Conservation (phyloP, 2,888 invertebrate genomes). For the Chrysina gloriosa region DNA sequence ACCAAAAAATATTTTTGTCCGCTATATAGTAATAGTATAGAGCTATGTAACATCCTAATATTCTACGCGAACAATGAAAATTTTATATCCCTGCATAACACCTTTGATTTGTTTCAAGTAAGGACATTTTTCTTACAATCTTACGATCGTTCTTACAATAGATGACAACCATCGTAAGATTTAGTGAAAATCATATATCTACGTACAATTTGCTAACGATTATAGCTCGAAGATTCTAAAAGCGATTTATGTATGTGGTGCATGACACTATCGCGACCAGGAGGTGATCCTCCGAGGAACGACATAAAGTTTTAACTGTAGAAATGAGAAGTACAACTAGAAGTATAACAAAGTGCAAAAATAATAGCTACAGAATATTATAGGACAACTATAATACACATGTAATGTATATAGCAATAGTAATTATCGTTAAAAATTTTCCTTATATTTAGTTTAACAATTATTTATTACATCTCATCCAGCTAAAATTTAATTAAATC, state of each 20-base stretch:
- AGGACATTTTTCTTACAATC: not conserved
- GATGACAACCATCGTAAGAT: no score
- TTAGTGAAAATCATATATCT: no score
- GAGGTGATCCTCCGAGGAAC: not conserved
- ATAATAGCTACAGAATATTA: conserved; percentile 21
- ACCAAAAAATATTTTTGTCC: no score
- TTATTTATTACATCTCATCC: conserved; percentile 46
- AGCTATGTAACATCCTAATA: not conserved
- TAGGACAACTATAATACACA: conserved; percentile 30
- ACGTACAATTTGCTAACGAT: no score
- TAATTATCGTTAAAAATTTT: conserved; percentile 41
- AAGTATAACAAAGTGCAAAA: conserved; percentile 29
- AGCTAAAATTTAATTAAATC: conserved; percentile 62
- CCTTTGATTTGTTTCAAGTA: not conserved
- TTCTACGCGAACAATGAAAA: not conserved
- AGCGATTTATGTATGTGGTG: not conserved
- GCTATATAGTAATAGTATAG: not conserved
- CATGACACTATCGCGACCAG: not conserved
- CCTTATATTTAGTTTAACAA: conserved; percentile 38
- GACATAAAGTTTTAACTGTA: conserved; percentile 8
- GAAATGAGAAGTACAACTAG: not conserved
- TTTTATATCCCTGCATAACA: conserved; percentile 25
- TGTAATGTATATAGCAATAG: conserved; percentile 48
- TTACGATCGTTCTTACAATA: no score
- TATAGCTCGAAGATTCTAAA: no score